phyloP scores from a whole-genome alignment of 23 tunicate species.

The Ascidia mentula region DNA sequence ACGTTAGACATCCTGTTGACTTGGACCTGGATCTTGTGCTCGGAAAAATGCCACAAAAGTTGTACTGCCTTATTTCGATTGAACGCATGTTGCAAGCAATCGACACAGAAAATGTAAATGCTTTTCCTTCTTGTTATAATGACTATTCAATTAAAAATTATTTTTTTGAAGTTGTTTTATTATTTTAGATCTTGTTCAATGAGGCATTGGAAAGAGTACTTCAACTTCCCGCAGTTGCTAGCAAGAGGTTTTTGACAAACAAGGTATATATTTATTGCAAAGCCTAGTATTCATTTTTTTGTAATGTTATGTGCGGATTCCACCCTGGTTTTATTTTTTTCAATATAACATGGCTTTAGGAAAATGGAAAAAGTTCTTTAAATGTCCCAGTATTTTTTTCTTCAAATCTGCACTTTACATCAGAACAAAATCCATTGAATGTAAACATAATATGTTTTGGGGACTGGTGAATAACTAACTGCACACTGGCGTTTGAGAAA shows the following conservation, averaged over 20 bases:
- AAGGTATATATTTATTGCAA: constrained; percentile 36
- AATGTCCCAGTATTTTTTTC: too few relatives aligned
- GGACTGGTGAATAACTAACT: too few relatives aligned
- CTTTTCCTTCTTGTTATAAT: background rate
- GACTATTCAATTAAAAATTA: background rate
- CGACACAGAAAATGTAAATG: constrained; percentile 7
- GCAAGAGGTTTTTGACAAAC: constrained; percentile 87
- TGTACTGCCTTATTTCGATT: constrained; percentile 24
- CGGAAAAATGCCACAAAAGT: constrained; percentile 75
- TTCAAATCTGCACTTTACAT: too few relatives aligned
- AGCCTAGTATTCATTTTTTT: too few relatives aligned
- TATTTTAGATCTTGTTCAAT: constrained; percentile 20
- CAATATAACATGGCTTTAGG: too few relatives aligned
- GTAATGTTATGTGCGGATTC: too few relatives aligned
- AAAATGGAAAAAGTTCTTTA: too few relatives aligned
- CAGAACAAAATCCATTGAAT: too few relatives aligned
- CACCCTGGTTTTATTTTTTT: too few relatives aligned
- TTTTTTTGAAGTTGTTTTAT: background rate
- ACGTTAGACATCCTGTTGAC: constrained; percentile 59
- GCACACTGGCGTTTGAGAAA: too few relatives aligned
- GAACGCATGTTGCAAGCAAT: constrained; percentile 9
- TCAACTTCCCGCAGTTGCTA: constrained; percentile 72
- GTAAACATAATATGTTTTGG: too few relatives aligned
- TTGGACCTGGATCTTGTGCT: constrained; percentile 65
- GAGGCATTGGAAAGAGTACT: constrained; percentile 58